phyloP scores from a whole-genome alignment of 2,113 vertebrate species.

The Psittacula cyanocephala region DNA sequence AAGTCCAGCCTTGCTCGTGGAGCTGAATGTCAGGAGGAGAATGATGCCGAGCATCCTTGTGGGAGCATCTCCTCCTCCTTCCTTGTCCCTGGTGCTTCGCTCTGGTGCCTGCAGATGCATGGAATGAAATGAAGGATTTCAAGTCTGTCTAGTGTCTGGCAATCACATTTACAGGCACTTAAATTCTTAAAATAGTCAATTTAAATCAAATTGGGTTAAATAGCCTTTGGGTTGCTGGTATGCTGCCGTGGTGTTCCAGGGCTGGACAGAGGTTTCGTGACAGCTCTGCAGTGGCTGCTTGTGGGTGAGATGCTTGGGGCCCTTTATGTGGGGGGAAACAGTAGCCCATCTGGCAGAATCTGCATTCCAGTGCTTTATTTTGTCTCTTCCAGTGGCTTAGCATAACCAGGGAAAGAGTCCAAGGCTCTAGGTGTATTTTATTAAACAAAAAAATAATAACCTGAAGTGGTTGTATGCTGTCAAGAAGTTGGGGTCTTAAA shows the following conservation, averaged over 20 bases:
- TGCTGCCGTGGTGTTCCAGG: background rate
- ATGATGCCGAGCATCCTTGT: accelerated
- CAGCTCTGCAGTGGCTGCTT: background rate
- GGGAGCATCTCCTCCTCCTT: background rate
- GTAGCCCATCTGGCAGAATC: background rate
- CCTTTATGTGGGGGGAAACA: background rate
- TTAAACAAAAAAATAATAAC: too few relatives aligned
- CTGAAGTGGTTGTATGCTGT: too few relatives aligned
- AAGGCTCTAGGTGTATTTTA: background rate
- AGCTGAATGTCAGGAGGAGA: background rate
- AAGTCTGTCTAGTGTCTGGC: background rate
- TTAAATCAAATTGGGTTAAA: background rate
- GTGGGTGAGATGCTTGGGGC: background rate
- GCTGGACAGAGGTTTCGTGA: background rate
- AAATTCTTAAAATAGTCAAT: background rate
- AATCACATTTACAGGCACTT: background rate
- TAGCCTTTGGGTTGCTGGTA: background rate
- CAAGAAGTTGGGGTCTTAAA: background rate
- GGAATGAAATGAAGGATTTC: background rate
- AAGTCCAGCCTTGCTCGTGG: accelerated
- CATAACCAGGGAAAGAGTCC: background rate
- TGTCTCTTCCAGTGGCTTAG: background rate
- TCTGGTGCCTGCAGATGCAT: background rate
- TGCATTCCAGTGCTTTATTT: background rate
- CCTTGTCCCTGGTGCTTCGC: background rate